phyloP scores from a whole-genome alignment of 2,888 invertebrate genomes.

The Pseudococcus longispinus region DNA sequence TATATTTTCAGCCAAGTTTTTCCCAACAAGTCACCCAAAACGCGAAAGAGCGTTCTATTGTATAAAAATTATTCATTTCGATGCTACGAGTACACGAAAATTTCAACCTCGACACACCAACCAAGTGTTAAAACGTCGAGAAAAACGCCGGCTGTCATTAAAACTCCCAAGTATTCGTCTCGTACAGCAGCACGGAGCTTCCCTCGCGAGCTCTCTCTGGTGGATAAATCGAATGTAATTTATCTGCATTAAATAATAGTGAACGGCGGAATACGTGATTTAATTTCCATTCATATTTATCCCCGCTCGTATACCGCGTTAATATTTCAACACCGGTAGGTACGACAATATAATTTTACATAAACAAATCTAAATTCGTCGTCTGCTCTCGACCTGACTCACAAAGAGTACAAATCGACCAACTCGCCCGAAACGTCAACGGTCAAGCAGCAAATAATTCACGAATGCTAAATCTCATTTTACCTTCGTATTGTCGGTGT shows the following conservation, averaged over 20 bases:
- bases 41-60: neutral
- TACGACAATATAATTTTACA: neutral
- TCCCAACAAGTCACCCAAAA: neutral
- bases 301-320: neutral
- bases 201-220: neutral
- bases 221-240: slow-evolving; percentile 22
- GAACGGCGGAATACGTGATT: slow-evolving; percentile 5
- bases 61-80: neutral
- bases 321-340: neutral
- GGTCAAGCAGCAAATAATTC: neutral
- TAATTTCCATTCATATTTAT: slow-evolving; percentile 22
- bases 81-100: neutral
- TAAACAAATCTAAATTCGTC: neutral
- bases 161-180: neutral
- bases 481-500: neutral
- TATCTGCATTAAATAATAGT: slow-evolving; percentile 8
- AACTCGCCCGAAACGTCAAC: neutral
- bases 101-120: neutral
- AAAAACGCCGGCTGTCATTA: neutral
- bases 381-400: neutral
- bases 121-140: neutral
- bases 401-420: neutral
- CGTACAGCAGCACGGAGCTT: neutral
- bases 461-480: slow-evolving; percentile 7
- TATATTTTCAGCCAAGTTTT: neutral